A percentile compares a stretch with the other conserved stretches of the same genome.
Evolutionary conservation across 2,113 vertebrate genomes (phyloP).

Genomic region (Delphinapterus leucas): DNA sequence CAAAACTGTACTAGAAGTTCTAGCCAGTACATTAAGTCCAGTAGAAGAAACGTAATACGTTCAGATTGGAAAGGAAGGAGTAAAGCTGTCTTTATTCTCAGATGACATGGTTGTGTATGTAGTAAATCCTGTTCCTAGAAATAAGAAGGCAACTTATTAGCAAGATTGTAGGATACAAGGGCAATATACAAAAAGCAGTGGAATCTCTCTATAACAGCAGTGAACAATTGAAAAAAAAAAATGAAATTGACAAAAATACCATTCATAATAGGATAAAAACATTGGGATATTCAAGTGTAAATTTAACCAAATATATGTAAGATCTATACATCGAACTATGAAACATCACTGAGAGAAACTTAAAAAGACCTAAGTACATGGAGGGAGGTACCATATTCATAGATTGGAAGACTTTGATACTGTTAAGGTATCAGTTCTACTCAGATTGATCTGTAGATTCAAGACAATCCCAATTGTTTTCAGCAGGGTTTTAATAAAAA

Average conservation of each 20-base stretch:
- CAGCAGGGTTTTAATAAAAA: background rate
- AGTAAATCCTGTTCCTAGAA: background rate
- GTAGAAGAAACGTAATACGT: background rate
- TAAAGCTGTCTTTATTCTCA: background rate
- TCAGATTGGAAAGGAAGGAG: background rate
- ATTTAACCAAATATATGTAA: background rate
- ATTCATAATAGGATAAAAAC: background rate
- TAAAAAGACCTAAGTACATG: background rate
- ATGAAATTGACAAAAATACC: background rate
- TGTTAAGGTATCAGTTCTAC: background rate
- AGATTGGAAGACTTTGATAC: background rate
- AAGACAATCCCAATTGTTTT: background rate
- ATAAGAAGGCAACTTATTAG: background rate
- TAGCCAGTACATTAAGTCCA: background rate
- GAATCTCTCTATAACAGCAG: background rate
- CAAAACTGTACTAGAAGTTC: background rate
- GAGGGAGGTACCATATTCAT: background rate
- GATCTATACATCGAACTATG: background rate
- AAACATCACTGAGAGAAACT: background rate
- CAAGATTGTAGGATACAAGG: background rate
- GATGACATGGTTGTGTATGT: background rate
- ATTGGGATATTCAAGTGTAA: background rate
- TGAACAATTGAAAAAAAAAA: background rate
- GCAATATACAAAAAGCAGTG: background rate
- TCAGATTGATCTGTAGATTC: background rate